phyloP scores from a whole-genome alignment of 92 coral and sea anemone genomes.

The Palythoa grandis region DNA sequence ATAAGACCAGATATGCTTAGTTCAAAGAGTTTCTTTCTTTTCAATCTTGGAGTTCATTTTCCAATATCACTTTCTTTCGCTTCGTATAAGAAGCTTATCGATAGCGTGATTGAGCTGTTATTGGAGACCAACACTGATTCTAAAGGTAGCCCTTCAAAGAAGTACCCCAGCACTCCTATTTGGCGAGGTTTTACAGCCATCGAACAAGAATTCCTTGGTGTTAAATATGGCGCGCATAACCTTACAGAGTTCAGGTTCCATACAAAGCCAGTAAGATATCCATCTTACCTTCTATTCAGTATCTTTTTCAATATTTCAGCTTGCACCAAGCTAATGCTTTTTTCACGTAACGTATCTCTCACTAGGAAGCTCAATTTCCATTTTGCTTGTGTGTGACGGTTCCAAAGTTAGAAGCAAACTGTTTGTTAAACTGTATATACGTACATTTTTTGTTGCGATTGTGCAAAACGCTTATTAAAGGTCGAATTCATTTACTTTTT shows the following conservation, averaged over 20 bases:
- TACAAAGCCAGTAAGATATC: slow-evolving; percentile 34
- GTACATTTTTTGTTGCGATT: no score
- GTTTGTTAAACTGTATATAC: no score
- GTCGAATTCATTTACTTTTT: no score
- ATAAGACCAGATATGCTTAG: slow-evolving; percentile 29
- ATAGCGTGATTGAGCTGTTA: slow-evolving; percentile 10
- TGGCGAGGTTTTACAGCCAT: slow-evolving; percentile 39
- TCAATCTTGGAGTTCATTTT: slow-evolving; percentile 36
- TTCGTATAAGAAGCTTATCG: slow-evolving; percentile 23
- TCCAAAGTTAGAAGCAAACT: no score
- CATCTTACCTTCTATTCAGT: not conserved
- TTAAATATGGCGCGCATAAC: slow-evolving; percentile 23
- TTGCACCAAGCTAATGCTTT: not conserved
- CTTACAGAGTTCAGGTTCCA: slow-evolving; percentile 34
- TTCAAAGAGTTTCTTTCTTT: slow-evolving; percentile 10
- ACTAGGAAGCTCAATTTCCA: no score
- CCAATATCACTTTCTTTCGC: slow-evolving; percentile 27
- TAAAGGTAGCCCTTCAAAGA: not conserved
- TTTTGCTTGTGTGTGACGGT: no score
- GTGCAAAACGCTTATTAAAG: no score
- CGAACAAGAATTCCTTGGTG: slow-evolving; percentile 21
- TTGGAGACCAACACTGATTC: not conserved
- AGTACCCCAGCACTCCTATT: slow-evolving; percentile 25
- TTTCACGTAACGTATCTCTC: no score
- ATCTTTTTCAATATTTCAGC: not conserved